These are phyloP conservation scores for Lamellibrachia columna DNA, from an alignment of 2,888 invertebrate species.

Conservation along the genomic window DNA sequence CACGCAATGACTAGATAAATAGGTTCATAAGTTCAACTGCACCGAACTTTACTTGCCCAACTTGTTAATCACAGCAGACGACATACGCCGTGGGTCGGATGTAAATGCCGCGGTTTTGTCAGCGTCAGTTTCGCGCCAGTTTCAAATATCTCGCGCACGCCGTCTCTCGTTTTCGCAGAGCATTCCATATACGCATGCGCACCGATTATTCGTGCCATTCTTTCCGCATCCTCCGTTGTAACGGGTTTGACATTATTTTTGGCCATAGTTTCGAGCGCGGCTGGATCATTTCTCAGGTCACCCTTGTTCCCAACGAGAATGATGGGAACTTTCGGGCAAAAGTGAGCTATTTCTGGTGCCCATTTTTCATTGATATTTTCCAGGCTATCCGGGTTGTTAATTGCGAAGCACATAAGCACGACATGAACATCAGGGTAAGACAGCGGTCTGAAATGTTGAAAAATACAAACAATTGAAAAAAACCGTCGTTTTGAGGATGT, in stretches of 20 bases:
- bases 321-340: conserved; percentile 87
- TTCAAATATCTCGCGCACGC: conserved; percentile 32
- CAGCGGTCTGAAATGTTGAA: conserved; percentile 71
- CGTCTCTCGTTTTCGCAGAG: conserved; percentile 30
- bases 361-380: conserved; percentile 53
- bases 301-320: conserved; percentile 95
- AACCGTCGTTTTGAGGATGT: background rate
- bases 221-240: conserved; percentile 93
- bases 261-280: conserved; percentile 79
- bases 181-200: conserved; percentile 32
- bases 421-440: conserved; percentile 90
- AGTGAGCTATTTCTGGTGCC: conserved; percentile 51
- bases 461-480: background rate
- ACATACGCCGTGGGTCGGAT: background rate
- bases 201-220: conserved; percentile 98
- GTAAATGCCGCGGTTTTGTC: background rate
- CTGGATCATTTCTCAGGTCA: conserved; percentile 92
- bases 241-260: conserved; percentile 99
- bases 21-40: background rate
- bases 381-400: conserved; percentile 47
- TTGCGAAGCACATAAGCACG: conserved; percentile 52
- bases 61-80: background rate
- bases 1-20: background rate
- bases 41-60: background rate
- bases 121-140: conserved; percentile 29